Base-by-base conservation (phyloP, 2,113 vertebrate genomes). In the Eulemur macaco region DNA sequence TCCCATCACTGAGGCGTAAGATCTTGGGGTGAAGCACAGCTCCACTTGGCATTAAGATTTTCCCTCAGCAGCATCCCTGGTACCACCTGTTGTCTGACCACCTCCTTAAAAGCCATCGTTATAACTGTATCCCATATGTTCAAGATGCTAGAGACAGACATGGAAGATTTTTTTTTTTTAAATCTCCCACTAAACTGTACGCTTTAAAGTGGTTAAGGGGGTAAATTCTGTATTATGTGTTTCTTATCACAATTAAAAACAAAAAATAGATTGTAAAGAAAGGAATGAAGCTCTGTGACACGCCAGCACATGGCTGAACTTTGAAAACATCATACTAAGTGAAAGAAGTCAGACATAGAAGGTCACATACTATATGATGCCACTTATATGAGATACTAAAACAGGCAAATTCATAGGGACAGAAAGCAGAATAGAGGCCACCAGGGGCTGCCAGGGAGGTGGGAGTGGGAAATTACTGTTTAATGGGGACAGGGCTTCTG, bases 51-150 rank as follows among this genome's bases (percentile, higher is more conserved):
- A 56, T 5, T 2, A 6, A 68, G 34, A 29, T 27, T 8, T 47
- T 42, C 74, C n/a, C 50, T 52, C 27, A 1, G 50, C 29, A 39
- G 15, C 0, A 2, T 39, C 31, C 58, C 20, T 0, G 6, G 11
- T 8, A 21, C 18, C 25, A 5, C 31, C 12, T 52, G 50, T 85
- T 37, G 18, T 15, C 64, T 47, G 63, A 56, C 64, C 47, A 56
- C 45, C 21, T 34, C 37, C 25, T 42, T 47, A 68, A 90, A 90
- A 90, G 39, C 64, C 3, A 34, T 8, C 37, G 37, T 23, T 56
- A 10, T 54, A 34, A n/a, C 60, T 47, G 37, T n/a, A 58, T 12
- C 56, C 14, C 29, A 0, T 27, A n/a, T 20, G n/a, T 54, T 39
- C 45, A 8, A 6, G 54, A 45, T 68, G 63, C 56, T 68, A 58